These are phyloP conservation scores for Meteorus colon DNA, from an alignment of 2,888 invertebrate species.

Conservation along the genomic window DNA sequence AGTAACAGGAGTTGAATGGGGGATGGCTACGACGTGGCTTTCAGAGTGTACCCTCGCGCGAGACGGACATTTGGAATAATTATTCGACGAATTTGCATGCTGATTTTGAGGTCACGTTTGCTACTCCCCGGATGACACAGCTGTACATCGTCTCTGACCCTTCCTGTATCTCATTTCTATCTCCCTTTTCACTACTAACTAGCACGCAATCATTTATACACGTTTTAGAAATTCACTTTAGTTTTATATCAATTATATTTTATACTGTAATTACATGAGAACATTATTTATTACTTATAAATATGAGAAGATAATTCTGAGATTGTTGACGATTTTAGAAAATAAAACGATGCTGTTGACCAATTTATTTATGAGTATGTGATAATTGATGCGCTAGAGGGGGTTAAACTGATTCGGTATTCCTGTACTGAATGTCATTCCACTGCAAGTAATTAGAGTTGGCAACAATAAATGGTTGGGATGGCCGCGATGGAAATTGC, in stretches of 20 bases:
- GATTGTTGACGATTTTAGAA: constrained; percentile 2
- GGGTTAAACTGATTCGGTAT: constrained; percentile 54
- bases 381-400: constrained; percentile 4
- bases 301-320: constrained; percentile 10
- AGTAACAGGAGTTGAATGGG: constrained; percentile 40
- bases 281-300: background rate
- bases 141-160: constrained; percentile 15
- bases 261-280: background rate
- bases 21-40: constrained; percentile 43
- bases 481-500: constrained; percentile 48
- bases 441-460: constrained; percentile 62
- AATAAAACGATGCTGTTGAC: constrained; percentile 11
- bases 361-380: background rate
- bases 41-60: constrained; percentile 48
- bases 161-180: constrained; percentile 14
- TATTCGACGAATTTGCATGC: constrained; percentile 69
- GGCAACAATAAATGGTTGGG: constrained; percentile 61
- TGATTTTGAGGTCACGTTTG: constrained; percentile 70
- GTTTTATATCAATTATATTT: background rate
- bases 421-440: constrained; percentile 63
- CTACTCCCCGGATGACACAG: constrained; percentile 51
- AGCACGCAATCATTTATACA: background rate
- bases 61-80: constrained; percentile 68
- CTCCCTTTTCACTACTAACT: background rate
- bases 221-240: background rate